Evolutionary conservation across 2,888 invertebrate genomes (phyloP), one percentile per base, ranked within the genome.

Genomic region (Drosophila meridiana): DNA sequence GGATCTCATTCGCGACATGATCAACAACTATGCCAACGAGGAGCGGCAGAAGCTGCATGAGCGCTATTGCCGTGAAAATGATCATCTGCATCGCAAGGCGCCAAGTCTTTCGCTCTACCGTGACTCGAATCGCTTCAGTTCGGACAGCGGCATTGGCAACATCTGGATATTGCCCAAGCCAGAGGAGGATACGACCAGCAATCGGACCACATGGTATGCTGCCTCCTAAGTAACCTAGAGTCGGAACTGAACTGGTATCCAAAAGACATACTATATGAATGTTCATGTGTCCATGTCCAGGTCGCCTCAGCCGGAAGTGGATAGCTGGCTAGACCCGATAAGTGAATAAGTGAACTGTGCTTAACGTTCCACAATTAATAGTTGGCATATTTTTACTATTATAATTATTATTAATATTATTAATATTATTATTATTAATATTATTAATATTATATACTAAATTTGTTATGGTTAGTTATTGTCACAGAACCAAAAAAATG

Each of bases 121-220:
- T 14, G 92, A 92, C 69, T 92, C 93, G 55, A 93, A 93, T 89
- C 91, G 93, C 40, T 92, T 93, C 53, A 93, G 93, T 59, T 87
- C 91, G 30, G 93, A 93, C 66, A 93, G 93, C 60, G 93, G 93
- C 34, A 92, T 93, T 40, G 92, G 92, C 6, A 93, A 92, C 66
- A 92, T 92, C 30, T 91, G 92, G 91, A 76, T 89, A 42, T 76
- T 92, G 82, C 92, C 93, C 1, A 91, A 87, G 28, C 81, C 91
- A 6, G 90, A 92, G 0, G 84, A 83, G 43, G 92, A 91, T 0
- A 73, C 83, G 4, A 59, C 62, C 9, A 82, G 81, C 50, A 90
- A 92, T 75, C 90, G 91, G 11, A 90, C 92, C n/a, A 93, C 93
- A 9, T 93, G 93, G 93, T 93, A 93, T 82, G 91, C 92, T 1